These are phyloP conservation scores for Microctonus brassicae DNA, from an alignment of 2,888 invertebrate species.

Conservation along the genomic window DNA sequence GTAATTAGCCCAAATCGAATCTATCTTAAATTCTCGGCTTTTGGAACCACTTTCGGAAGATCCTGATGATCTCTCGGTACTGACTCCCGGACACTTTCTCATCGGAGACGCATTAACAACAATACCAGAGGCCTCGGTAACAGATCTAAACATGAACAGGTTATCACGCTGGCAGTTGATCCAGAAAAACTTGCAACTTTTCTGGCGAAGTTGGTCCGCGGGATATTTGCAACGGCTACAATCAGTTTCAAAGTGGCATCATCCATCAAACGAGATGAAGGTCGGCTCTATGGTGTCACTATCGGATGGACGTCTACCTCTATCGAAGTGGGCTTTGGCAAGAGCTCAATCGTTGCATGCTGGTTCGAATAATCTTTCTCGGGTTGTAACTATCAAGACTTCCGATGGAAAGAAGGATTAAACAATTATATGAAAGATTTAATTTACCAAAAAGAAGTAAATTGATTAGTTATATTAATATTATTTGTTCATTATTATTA, in stretches of 20 bases:
- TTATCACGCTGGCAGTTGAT: constrained; percentile 32
- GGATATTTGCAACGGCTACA: constrained; percentile 29
- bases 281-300: constrained; percentile 32
- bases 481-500: too few relatives aligned
- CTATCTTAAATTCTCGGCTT: constrained; percentile 46
- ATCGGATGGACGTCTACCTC: constrained; percentile 40
- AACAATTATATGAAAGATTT: too few relatives aligned
- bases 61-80: constrained; percentile 37
- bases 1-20: constrained; percentile 44
- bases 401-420: too few relatives aligned
- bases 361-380: constrained; percentile 44
- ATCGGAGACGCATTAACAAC: constrained; percentile 46
- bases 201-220: constrained; percentile 36
- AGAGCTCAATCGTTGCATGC: constrained; percentile 39
- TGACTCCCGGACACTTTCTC: constrained; percentile 56
- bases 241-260: constrained; percentile 32
- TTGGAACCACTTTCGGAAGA: constrained; percentile 43
- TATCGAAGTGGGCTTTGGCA: constrained; percentile 45
- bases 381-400: constrained; percentile 45
- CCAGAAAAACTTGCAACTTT: constrained; percentile 10
- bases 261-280: not conserved
- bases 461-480: too few relatives aligned
- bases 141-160: constrained; percentile 21
- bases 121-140: constrained; percentile 31
- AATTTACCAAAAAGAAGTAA: too few relatives aligned